Base-by-base conservation (phyloP, 2,113 vertebrate genomes). In the Ammodytes marinus region DNA sequence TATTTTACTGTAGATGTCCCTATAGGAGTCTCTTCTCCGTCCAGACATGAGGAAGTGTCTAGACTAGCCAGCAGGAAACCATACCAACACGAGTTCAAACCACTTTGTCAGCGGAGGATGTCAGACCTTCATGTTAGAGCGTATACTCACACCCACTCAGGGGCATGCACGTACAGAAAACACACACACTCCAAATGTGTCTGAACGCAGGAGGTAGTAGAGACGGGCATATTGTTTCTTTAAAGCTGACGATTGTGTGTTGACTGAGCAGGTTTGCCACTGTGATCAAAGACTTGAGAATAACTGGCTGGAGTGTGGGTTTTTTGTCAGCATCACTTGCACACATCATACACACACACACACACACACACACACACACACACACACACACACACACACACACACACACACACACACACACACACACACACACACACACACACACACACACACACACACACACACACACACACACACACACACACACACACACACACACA, bases 101-200 rank as follows among this genome's bases (percentile, higher is more conserved):
- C 68, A 54, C 46, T 77, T 37, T 67, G 83, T 89, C 83, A 84
- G 85, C 85, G 79, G 81, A 8, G 42, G 50, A 83, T 78, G 68
- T 67, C 64, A 79, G 43, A 77, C 47, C 65, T 49, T 17, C 45
- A 50, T n/a, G 84, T 75, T 76, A 58, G 43, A n/a, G n/a, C 55
- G 27, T 27, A 1, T 8, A 4, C 37, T 19, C 17, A 7, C 50
- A 58, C 47, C 39, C 59, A 39, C 60, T 45, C 8, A 13, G 57
- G 72, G 13, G 1, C 15, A 73, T 15, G 37, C 46, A 46, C 58
- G 47, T 3, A 13, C 27, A 27, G 27, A 27, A 27, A 27, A 27
- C 27, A 27, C 45, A 65, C 35, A 77, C 19, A 35, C 6, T 5
- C 9, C n/a, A 49, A 27, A 35, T 19, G 15, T 45, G 60, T 14